Evolutionary conservation across 2,113 vertebrate species (phyloP).

Genomic region (Alligator mississippiensis): DNA sequence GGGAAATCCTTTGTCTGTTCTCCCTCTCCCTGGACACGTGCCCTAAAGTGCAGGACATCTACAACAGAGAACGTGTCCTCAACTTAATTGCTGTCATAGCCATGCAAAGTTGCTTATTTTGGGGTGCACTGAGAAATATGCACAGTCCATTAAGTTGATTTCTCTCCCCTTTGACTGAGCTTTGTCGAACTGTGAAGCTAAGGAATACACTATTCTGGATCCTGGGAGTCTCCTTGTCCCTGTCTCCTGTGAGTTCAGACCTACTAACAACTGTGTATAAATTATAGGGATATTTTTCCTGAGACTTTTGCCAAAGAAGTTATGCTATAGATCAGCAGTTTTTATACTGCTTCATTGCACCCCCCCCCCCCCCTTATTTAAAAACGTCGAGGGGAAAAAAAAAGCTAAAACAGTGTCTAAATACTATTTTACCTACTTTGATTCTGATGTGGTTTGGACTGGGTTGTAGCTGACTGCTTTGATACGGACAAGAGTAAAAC

Average conservation of each 20-base stretch:
- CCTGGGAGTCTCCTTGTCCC: neutral
- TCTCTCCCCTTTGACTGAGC: neutral
- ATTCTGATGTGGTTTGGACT: neutral
- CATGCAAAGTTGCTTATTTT: accelerated
- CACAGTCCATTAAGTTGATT: accelerated
- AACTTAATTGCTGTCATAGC: neutral
- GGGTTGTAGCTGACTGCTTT: neutral
- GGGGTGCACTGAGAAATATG: neutral
- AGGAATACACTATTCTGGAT: accelerated
- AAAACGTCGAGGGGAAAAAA: accelerated
- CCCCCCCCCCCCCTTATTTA: accelerated
- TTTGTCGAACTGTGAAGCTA: neutral
- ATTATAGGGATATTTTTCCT: neutral
- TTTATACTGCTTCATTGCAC: accelerated
- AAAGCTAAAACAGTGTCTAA: neutral
- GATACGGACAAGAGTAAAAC: accelerated
- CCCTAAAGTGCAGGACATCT: accelerated
- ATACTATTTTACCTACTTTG: neutral
- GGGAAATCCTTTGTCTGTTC: neutral
- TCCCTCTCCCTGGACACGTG: neutral
- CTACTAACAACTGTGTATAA: accelerated
- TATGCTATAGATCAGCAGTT: accelerated
- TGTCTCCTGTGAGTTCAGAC: neutral
- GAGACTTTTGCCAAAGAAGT: accelerated
- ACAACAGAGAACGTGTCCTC: neutral